Evolutionary conservation across 2,797 vertebrate species (phyloP), one percentile per base, ranked within the genome.

Genomic region (Adrianichthys oophorus): DNA sequence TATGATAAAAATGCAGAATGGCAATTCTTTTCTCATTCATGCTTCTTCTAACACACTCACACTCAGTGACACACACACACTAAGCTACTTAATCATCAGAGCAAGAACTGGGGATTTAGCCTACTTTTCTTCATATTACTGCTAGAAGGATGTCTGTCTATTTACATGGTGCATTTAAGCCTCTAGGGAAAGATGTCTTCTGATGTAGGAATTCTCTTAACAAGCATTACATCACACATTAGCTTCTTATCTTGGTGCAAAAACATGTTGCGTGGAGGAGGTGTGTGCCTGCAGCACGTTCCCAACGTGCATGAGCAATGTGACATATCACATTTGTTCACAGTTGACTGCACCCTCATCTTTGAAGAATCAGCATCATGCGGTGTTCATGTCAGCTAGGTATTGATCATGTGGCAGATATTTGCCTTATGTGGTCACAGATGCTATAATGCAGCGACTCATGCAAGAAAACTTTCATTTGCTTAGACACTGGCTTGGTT

Each of bases 141-240:
- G 74, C 73, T 56, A 62, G 76, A 74, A 70, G 70, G 77, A 73
- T 76, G 68, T 75, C 44, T 41, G 52, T 45, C 50, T 74, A 67
- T 79, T 84, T 80, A 72, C 81, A 82, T 64, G 76, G 57, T 51
- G 46, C 62, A 47, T 52, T 64, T 65, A 59, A 76, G 70, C 73
- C 72, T 71, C 68, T 1, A 44, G 71, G 64, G 75, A 68, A 43
- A 73, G 55, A 68, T 70, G 52, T 59, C 41, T 24, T 80, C 70
- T 83, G 74, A 84, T 78, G 74, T 79, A 60, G 70, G 65, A 75
- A 45, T 65, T 70, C 42, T 58, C 48, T 48, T 70, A 74, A 81
- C 79, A 63, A 68, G 68, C 74, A n/a, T 74, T 41, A 60, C 70
- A 69, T 66, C 52, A 52, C 57, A 14, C 70, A 78, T 65, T 65